Evolutionary conservation across 2,888 invertebrate species (phyloP).

Genomic region (Lycocerus yunnanus): DNA sequence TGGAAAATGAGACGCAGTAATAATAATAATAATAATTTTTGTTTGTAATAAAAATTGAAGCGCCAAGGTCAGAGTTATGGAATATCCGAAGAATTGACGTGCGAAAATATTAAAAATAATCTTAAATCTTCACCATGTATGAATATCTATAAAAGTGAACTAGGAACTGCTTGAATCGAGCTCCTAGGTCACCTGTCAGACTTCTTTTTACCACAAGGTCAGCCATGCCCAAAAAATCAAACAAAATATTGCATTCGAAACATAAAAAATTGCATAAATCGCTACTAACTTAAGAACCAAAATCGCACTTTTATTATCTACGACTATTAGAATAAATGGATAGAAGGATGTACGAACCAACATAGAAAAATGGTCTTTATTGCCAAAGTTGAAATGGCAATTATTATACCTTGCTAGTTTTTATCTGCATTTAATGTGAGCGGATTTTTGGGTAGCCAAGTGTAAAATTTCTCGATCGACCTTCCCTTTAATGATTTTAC

Average conservation of each 20-base stretch:
- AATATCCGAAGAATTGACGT: not conserved
- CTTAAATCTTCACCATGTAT: not conserved
- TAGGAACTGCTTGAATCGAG: conserved; percentile 32
- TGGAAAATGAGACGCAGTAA: not conserved
- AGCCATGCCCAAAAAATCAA: conserved; percentile 34
- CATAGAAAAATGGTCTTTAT: conserved; percentile 22
- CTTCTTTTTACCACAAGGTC: conserved; percentile 39
- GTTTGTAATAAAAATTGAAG: not conserved
- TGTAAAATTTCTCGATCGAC: conserved; percentile 48
- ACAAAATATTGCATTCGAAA: conserved; percentile 28
- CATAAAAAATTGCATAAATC: conserved; percentile 31
- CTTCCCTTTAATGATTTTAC: conserved; percentile 43
- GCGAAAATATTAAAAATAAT: not conserved
- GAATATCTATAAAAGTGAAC: conserved; percentile 13
- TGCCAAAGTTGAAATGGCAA: conserved; percentile 20
- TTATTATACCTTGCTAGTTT: conserved; percentile 25
- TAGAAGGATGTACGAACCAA: not conserved
- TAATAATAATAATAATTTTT: too few species aligned
- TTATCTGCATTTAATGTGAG: conserved; percentile 26
- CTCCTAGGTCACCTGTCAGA: conserved; percentile 39
- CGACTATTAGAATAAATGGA: conserved; percentile 11
- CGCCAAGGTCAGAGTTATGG: not conserved
- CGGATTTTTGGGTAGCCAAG: conserved; percentile 40
- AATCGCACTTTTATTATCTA: conserved; percentile 16
- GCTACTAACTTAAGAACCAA: conserved; percentile 20